Evolutionary conservation across 1,140 invertebrate genomes (phyloP), one percentile per base, ranked within the genome.

Genomic region (Dinothrombium tinctorium): DNA sequence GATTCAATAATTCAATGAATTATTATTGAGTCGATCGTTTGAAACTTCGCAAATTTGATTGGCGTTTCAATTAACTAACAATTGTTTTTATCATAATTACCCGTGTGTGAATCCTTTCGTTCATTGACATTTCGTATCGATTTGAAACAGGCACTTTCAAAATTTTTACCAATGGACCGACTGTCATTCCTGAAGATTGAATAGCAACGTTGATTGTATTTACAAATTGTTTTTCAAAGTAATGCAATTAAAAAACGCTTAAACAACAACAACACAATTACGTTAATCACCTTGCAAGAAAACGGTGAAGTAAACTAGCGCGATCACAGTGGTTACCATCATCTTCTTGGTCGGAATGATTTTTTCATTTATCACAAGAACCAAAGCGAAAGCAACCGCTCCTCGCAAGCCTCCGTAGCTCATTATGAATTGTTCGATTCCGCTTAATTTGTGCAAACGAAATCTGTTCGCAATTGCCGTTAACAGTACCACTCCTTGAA

Each of bases 391-490:
- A 23, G 92, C 92, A n/a, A 98, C 87, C 15, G 92, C 90, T 20
- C 92, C 92, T 47, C 92, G 68, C 33, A 98, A 65, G 35, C 86
- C 92, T 48, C 92, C 92, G 57, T 96, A 99, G 1, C 84, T 83
- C 86, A 99, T 96, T 15, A 98, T 89, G 58, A 99, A 92, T 59
- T 95, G 92, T 60, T 99, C 92, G 37, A 90, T 81, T 51, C 73
- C 75, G 54, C 78, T 78, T 40, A 94, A 62, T 59, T 86, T 86
- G 57, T 87, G 84, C 45, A 82, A 68, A 48, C 77, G 70, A 58
- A 89, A 87, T 45, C 73, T 69, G 68, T 98, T 96, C 26, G 84
- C 79, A 47, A 95, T 56, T 26, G 73, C 74, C 40, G 82, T 78
- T 52, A 95, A 67, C 50, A 87, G 65, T 42, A 90, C 74, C 14